Evolutionary conservation across 2,888 invertebrate genomes (phyloP), one percentile per base, ranked within the genome.

Genomic region (Lepeophtheirus nordmannii): DNA sequence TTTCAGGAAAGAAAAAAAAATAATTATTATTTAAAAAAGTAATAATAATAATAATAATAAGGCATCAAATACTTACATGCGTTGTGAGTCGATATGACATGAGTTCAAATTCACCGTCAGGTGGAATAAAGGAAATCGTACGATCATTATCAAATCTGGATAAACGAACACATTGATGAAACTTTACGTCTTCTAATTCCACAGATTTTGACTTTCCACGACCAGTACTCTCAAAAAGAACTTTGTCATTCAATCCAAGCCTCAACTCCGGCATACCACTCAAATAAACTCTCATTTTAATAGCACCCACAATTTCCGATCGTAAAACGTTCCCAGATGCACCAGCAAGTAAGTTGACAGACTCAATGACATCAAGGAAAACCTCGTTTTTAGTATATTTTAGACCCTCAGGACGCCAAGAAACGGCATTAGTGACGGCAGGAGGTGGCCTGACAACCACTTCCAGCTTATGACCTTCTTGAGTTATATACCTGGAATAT

Each of bases 301-400:
- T 93, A 67, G 92, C 90, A 65, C 97, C 97, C 17, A 97, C 96
- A 71, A 98, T 97, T 78, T 98, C 97, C 76, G 93, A 94, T 20
- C 41, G 37, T 53, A 67, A 20, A 3, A 62, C 63, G 23, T 64
- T 53, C 12, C 62, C 61, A n/a, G 62, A 67, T 8, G 67, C 20
- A 72, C 78, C 71, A 71, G 81, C 81, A 75, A 97, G 76, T 68
- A 97, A 80, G 76, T 97, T 97, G 0, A 97, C 96, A 56, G 94
- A 94, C 75, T 98, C 97, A 71, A 98, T 97, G 0, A 98, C 97
- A 80, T 98, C 97, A 39, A 98, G 80, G 74, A 98, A 98, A 5
- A 98, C 97, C 81, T 98, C 97, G 77, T 98, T 98, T 78, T 97
- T 98, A 67, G 97, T 83, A 76, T 98, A 97, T 74, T 96, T 97